Evolutionary conservation across 2,888 invertebrate genomes (phyloP), one percentile per base, ranked within the genome.

Genomic region (Philhelius pedissequus): DNA sequence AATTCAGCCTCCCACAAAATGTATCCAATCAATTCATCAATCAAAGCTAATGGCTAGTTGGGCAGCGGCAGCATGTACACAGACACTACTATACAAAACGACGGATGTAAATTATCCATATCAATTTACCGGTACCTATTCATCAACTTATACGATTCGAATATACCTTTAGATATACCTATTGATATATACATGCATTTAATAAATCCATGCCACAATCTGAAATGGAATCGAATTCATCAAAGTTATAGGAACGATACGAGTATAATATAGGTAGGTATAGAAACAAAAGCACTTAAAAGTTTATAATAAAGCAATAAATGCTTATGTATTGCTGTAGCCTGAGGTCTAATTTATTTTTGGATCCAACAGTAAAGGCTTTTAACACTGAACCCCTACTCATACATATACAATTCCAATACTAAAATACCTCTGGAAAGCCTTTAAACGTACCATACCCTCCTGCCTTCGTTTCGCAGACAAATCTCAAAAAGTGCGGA

Each of bases 11-110:
- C 79, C 75, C 68, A 71, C 79, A 62, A 43, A 73, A 76, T 18
- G 68, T 71, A 71, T 68, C 75, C 76, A 75, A 80, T 84, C 80
- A 84, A 84, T 84, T 79, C 80, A 84, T 84, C 84, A 84, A 80
- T 84, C 38, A 66, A 62, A 78, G 70, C 66, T 78, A 78, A 83
- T 64, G 64, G 64, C 5, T 82, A 56, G 77, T 69, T 78, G 48
- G 77, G 13, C 25, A 48, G 22, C 22, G 25, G n/a, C 25, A 48
- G 22, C 22, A 48, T 6, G 25, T 13, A 13, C 22, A 48, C 7
- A 9, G 18, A 56, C 20, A 8, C 60, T 8, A 35, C 15, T 11
- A 50, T 18, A 54, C 9, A 54, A 32, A 35, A 32, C 11, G 20
- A 66, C 27, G 43, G 58, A 40, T 35, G 15, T 62, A 81, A 81